Evolutionary conservation across 1,140 invertebrate species (phyloP), one percentile per base, ranked within the genome.

Genomic region (Drosophila oshimai): DNA sequence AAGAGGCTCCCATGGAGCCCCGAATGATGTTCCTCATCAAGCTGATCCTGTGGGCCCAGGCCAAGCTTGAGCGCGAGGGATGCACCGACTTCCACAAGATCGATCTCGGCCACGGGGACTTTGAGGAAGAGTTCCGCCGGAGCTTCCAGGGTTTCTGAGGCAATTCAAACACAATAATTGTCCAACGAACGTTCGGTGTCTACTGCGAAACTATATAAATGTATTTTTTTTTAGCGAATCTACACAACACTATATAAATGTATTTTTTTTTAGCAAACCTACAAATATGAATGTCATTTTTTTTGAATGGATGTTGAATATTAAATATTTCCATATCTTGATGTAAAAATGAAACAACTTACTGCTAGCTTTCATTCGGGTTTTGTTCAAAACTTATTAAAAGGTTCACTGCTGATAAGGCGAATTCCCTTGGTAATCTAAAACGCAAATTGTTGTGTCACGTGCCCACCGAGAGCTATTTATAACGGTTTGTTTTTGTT

Each of bases 1-100:
- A 71, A 17, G 61, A 84, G 2, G 37, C 31, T 6, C 39, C 58
- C 10, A 58, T 60, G 36, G 71, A 84, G 10, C 80, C 80, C 0
- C 37, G 64, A 17, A 79, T 84, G 61, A 67, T 86, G 39, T 84
- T 86, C 37, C 80, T 84, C 3, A 70, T 84, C n/a, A 86, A 86
- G 18, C 18, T 84, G 10, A 84, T 84, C 17, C 41, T 84, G 3
- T 84, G 80, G 80, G 80, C 80, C 0, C 80, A 84, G 37, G 29
- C 31, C 24, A 72, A 53, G 12, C 12, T 84, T 22, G 81, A 84
- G 10, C 67, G 50, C 4, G 64, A 67, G 3, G 69, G 70, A 6
- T 54, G 28, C 10, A 31, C 31, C 1, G 49, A 78, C 28, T 68
- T 47, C 12, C 26, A 64, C 2, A 45, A 42, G 10, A 12, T 81